Conservation (phyloP, 1,140 invertebrate species). For the Pseudomyrmex concolor region DNA sequence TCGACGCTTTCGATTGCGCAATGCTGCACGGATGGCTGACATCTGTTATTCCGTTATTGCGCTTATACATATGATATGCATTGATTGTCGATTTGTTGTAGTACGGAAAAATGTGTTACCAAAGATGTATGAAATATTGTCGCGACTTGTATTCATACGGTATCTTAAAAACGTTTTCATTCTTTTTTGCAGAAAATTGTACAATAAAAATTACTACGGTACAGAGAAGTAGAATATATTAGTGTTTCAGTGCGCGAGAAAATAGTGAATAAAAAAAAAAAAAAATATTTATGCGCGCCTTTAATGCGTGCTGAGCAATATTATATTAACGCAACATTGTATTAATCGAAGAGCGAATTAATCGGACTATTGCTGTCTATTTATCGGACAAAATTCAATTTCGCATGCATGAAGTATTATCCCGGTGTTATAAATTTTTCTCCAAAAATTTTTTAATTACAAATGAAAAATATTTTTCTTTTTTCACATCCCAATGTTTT, state of each 20-base stretch:
- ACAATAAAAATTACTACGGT: background rate
- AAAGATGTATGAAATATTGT: background rate
- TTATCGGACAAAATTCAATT: slow-evolving; percentile 12
- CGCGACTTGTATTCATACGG: background rate
- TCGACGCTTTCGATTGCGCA: slow-evolving; percentile 10
- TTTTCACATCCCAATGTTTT: slow-evolving; percentile 1
- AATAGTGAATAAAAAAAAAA: background rate
- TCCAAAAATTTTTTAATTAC: slow-evolving; percentile 13
- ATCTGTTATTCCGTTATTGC: slow-evolving; percentile 39
- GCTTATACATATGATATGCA: slow-evolving; percentile 14
- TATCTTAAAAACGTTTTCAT: background rate
- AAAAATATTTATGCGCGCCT: background rate
- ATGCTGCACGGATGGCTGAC: background rate
- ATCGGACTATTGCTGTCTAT: background rate
- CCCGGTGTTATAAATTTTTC: background rate
- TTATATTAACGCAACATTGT: too few species aligned
- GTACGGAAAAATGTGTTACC: background rate
- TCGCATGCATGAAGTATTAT: too few species aligned
- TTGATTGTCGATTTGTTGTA: slow-evolving; percentile 7
- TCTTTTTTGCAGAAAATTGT: too few species aligned
- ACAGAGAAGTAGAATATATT: background rate
- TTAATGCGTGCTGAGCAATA: background rate
- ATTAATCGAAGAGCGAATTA: too few species aligned
- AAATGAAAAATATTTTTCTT: background rate
- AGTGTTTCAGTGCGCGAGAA: background rate